phyloP scores from a whole-genome alignment of 1,140 invertebrate species.

The Xylocopa sonorina region DNA sequence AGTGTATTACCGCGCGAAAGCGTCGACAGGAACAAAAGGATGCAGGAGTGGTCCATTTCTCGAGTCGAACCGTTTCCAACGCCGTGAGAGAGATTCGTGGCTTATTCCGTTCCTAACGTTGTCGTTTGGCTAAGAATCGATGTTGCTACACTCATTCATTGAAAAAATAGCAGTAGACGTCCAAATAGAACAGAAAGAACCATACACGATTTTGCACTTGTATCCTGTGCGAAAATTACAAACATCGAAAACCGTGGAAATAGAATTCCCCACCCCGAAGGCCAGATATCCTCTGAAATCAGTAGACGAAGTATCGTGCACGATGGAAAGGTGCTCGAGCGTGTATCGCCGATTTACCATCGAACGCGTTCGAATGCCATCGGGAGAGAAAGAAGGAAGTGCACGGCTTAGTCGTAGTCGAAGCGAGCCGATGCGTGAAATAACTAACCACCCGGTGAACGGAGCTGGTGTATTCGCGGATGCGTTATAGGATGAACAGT shows the following conservation, averaged over 20 bases:
- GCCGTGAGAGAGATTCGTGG: background rate
- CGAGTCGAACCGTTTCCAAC: background rate
- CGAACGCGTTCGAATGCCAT: too few relatives aligned
- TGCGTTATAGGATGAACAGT: background rate
- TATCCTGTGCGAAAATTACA: too few relatives aligned
- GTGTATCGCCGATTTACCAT: too few relatives aligned
- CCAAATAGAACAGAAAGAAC: too few relatives aligned
- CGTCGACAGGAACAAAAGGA: slow-evolving; percentile 24
- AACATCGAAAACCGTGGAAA: too few relatives aligned
- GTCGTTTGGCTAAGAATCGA: background rate
- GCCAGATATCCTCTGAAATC: too few relatives aligned
- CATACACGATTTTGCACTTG: too few relatives aligned
- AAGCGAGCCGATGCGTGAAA: slow-evolving; percentile 27
- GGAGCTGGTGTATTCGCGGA: background rate
- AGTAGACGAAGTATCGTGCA: too few relatives aligned
- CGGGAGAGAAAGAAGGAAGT: background rate
- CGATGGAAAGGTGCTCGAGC: too few relatives aligned
- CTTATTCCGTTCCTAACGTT: slow-evolving; percentile 6
- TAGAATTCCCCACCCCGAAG: too few relatives aligned
- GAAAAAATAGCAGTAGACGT: too few relatives aligned
- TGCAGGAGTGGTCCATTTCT: background rate
- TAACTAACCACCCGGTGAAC: slow-evolving; percentile 8
- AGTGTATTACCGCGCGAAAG: slow-evolving; percentile 31
- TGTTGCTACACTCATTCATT: too few relatives aligned
- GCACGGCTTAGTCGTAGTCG: background rate